phyloP scores from a whole-genome alignment of 2,888 invertebrate genomes.

The Melanargia galathea region DNA sequence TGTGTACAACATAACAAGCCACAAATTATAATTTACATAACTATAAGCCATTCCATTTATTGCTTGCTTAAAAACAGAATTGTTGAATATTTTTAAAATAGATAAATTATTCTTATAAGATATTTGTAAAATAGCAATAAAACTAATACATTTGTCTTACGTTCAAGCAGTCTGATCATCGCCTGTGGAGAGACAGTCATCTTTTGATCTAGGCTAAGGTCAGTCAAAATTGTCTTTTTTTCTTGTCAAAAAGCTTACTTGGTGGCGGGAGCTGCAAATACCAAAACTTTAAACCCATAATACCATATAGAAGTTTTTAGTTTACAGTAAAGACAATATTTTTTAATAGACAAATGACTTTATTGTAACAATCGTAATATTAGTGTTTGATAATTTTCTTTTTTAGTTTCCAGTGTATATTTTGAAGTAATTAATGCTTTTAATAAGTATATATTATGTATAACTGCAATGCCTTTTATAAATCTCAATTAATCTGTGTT shows the following conservation, averaged over 20 bases:
- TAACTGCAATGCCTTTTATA: too few species aligned
- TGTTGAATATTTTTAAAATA: constrained; percentile 1
- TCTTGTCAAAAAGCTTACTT: constrained; percentile 41
- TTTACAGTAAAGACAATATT: too few species aligned
- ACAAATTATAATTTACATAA: too few species aligned
- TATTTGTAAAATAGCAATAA: constrained; percentile 12
- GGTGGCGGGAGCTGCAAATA: constrained; percentile 50
- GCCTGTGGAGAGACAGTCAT: constrained; percentile 56
- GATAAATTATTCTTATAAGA: not conserved
- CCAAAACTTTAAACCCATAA: not conserved
- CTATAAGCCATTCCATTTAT: not conserved
- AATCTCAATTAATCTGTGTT: not conserved
- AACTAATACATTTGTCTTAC: constrained; percentile 34
- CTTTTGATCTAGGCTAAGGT: constrained; percentile 55
- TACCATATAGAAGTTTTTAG: too few species aligned
- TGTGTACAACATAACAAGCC: too few species aligned
- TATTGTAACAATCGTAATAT: not conserved
- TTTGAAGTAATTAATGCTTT: too few species aligned
- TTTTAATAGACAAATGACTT: not conserved
- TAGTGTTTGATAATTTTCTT: too few species aligned
- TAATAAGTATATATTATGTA: too few species aligned
- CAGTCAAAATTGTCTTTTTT: constrained; percentile 50
- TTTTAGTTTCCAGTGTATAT: too few species aligned
- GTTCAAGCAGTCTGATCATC: constrained; percentile 57
- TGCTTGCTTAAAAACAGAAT: not conserved